Conservation (phyloP, 2,113 vertebrate genomes). For the Paraplagusia blochii region DNA sequence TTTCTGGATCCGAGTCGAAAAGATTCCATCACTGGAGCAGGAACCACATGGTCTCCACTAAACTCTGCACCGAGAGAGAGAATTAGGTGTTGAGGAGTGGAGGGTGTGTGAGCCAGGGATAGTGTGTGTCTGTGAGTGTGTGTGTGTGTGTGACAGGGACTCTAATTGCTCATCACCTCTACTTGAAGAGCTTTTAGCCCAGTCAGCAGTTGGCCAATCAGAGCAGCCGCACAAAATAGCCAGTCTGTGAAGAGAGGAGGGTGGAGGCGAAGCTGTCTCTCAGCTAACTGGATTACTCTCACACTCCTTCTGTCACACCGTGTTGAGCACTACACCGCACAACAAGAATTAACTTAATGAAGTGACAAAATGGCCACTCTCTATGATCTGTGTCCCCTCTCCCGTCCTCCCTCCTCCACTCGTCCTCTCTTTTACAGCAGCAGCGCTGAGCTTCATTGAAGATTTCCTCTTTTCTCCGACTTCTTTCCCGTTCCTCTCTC, state of each 20-base stretch:
- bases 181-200: constrained; percentile 73
- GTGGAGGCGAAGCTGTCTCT: constrained; percentile 39
- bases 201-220: constrained; percentile 68
- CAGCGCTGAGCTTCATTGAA: constrained; percentile 22
- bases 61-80: neutral
- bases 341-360: constrained; percentile 50
- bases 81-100: constrained; percentile 5
- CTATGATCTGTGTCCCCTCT: constrained; percentile 1
- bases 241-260: constrained; percentile 34
- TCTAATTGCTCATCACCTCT: constrained; percentile 75
- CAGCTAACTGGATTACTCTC: constrained; percentile 61
- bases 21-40: no score
- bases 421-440: neutral
- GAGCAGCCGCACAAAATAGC: constrained; percentile 33
- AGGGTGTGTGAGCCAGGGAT: neutral
- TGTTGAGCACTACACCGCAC: constrained; percentile 21
- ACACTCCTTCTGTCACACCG: constrained; percentile 30
- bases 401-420: constrained; percentile 10
- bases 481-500: neutral
- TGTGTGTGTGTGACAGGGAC: constrained; percentile 52
- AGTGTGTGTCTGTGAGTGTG: neutral
- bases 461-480: neutral
- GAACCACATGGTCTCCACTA: neutral
- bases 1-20: no score
- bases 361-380: constrained; percentile 35